Evolutionary conservation across 2,797 vertebrate species (phyloP), one percentile per base, ranked within the genome.

Genomic region (Mionectes olivaceus): DNA sequence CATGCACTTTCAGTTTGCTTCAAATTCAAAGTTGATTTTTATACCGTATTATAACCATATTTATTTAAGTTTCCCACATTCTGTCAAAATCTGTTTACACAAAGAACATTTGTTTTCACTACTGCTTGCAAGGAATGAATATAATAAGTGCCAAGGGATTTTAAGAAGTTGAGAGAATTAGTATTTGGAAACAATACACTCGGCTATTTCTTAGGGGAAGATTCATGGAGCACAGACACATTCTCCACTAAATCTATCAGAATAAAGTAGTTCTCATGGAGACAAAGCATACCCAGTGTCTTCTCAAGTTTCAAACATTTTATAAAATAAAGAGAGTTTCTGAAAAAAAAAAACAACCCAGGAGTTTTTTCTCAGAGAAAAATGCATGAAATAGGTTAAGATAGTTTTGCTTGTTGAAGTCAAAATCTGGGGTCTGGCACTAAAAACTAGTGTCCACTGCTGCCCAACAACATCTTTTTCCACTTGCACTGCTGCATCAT

Each of bases 21-120:
- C 61, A 82, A 7, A 91, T 86, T 86, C 41, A 23, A 90, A 91
- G 90, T 1, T 93, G 90, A 93, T 96, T 94, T 95, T 95, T 91
- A 83, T 91, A 90, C 91, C 85, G 82, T 96, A 93, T 90, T 95
- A 93, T 96, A 94, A 76, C 80, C 95, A 91, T 96, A 95, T 96
- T 96, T 95, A 95, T 96, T 96, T 95, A 96, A 92, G 93, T 96
- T 84, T 96, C 96, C 95, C 95, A 96, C 96, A 96, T 96, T 96
- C 95, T 96, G 94, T 96, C 96, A 95, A 94, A 96, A 77, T 96
- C 90, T 96, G 96, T 96, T 96, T 96, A 96, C 95, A 96, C 94
- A 93, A 95, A 82, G 96, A 96, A 96, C 96, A 96, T 96, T 96
- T 96, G 95, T 96, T 96, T 96, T 96, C 96, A 96, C 96, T 96